Evolutionary conservation across 2,113 vertebrate genomes (phyloP).

Genomic region (Paramormyrops kingsleyae): DNA sequence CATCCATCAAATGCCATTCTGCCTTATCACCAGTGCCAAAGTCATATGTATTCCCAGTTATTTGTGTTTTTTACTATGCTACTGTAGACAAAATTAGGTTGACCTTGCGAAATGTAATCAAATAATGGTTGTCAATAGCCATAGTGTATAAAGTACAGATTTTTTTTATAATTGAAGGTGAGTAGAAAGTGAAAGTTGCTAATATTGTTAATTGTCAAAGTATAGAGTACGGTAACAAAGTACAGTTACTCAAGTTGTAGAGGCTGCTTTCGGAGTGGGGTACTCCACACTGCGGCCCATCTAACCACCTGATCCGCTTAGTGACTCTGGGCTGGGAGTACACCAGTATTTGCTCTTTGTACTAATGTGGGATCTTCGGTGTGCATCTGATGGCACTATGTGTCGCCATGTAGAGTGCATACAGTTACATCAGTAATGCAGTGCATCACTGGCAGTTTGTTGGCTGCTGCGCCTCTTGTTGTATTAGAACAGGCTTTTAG

Average conservation of each 20-base stretch:
- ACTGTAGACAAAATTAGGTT: not conserved
- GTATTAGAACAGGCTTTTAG: not conserved
- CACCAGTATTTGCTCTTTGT: not conserved
- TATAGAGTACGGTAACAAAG: not conserved
- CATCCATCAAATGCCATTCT: not conserved
- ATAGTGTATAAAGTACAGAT: not conserved
- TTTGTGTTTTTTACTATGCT: not conserved
- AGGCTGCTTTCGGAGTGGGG: not conserved
- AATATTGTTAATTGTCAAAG: not conserved
- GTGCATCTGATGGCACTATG: not conserved
- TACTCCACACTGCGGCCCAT: too few relatives aligned
- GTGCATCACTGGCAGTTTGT: not conserved
- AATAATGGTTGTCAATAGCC: not conserved
- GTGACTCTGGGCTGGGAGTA: not conserved
- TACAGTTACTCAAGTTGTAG: not conserved
- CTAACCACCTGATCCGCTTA: not conserved
- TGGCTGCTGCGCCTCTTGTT: not conserved
- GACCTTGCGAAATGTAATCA: not conserved
- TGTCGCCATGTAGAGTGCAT: not conserved
- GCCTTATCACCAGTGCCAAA: not conserved
- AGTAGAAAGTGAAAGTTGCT: not conserved
- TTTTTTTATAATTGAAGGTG: not conserved
- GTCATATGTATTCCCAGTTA: not conserved
- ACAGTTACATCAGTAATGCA: not conserved
- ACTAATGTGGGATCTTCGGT: not conserved